Percentiles rank a stretch among this genome's conserved stretches.
These are phyloP conservation scores for Argyresthia goedartella DNA, from an alignment of 2,888 invertebrate species.

Conservation along the genomic window DNA sequence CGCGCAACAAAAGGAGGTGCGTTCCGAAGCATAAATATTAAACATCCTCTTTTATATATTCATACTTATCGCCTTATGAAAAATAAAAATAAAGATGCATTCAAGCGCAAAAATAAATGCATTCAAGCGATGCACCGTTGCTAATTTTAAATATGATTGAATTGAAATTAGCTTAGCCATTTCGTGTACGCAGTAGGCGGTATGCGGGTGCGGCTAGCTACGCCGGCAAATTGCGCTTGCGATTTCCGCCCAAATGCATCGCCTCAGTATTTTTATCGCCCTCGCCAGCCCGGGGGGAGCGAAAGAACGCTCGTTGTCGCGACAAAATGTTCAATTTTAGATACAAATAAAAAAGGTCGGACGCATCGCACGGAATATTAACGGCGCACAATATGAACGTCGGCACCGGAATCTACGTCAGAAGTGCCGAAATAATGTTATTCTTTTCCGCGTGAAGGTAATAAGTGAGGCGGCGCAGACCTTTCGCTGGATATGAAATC, in stretches of 20 bases:
- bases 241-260: conserved; percentile 37
- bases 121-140: no score
- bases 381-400: conserved; percentile 68
- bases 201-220: background rate
- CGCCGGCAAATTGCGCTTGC: conserved; percentile 27
- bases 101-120: no score
- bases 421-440: conserved; percentile 68
- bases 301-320: conserved; percentile 54
- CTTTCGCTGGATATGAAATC: conserved; percentile 66
- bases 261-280: conserved; percentile 58
- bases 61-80: no score
- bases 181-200: background rate
- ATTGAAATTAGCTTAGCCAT: background rate
- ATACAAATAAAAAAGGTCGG: conserved; percentile 71
- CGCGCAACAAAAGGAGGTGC: no score
- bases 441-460: conserved; percentile 66
- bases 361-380: conserved; percentile 66
- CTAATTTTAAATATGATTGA: no score
- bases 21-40: no score
- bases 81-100: no score
- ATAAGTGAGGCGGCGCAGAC: conserved; percentile 56
- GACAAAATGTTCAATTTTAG: conserved; percentile 71
- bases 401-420: conserved; percentile 66
- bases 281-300: conserved; percentile 42
- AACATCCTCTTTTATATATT: no score